Evolutionary conservation across 2,797 vertebrate species (phyloP).

Genomic region (Falco peregrinus): DNA sequence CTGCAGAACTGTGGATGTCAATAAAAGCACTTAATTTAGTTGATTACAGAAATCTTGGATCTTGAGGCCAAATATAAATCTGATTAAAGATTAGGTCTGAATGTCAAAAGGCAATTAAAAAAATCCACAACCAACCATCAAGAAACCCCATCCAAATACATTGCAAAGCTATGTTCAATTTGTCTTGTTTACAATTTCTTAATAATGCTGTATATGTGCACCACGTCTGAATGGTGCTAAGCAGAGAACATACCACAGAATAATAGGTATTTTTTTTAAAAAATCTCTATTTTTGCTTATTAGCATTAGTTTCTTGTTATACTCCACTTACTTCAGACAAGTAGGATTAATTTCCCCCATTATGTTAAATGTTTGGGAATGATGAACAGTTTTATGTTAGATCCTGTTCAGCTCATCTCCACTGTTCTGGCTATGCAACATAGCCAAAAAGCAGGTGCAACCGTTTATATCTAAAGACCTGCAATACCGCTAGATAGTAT

Average conservation of each 20-base stretch:
- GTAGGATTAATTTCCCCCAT: too few relatives aligned
- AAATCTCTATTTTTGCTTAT: background rate
- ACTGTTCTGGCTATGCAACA: too few relatives aligned
- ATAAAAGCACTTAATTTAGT: background rate
- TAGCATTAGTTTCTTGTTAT: background rate
- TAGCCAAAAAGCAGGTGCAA: too few relatives aligned
- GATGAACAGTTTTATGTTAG: too few relatives aligned
- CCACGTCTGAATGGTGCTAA: conserved; percentile 3
- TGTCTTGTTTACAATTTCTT: background rate
- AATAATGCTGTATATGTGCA: background rate
- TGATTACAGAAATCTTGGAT: background rate
- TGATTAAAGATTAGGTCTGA: background rate
- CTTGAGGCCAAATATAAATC: conserved; percentile 17
- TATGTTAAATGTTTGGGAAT: too few relatives aligned
- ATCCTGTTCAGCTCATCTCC: too few relatives aligned
- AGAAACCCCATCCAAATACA: background rate
- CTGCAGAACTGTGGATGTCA: background rate
- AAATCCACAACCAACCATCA: background rate
- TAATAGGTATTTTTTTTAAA: background rate
- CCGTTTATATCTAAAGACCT: too few relatives aligned
- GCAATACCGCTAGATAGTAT: too few relatives aligned
- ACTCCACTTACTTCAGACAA: background rate
- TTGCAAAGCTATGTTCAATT: background rate
- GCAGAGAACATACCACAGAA: background rate
- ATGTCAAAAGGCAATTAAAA: background rate